Evolutionary conservation across 2,113 vertebrate genomes (phyloP), one percentile per base, ranked within the genome.

Genomic region (Coptodon bakossiorum): DNA sequence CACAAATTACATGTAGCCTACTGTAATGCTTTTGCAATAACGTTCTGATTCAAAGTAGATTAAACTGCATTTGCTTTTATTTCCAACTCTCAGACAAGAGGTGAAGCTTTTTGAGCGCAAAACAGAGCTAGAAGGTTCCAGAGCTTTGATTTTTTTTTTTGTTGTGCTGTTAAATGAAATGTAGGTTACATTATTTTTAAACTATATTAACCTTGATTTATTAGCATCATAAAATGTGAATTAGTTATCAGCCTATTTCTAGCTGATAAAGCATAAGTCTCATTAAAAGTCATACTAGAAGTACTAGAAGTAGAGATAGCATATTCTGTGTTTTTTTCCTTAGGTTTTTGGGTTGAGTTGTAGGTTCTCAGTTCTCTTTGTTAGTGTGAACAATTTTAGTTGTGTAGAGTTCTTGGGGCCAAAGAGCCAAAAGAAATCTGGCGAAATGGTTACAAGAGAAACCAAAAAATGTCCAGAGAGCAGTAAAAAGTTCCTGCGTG

Each of bases 281-380:
- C 0, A 40, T 40, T 68, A 68, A 40, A 68, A 17, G 38, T 45
- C 22, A 45, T 17, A 27, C 22, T 73, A 27, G 38, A 27, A 45
- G 0, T 27, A 43, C 38, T 71, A 45, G 22, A 73, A 73, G 22
- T 73, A 73, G 0, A 45, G 38, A 73, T 1, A 0, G 66, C n/a
- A 6, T 24, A 13, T 24, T 40, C n/a, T 8, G 4, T 5, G 0
- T 0, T 4, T 19, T 48, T 52, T 54, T 61, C 0, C 57, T 61
- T 34, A 17, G 8, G 7, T 43, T 43, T 71, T 43, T 43, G 24
- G 40, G 22, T 29, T 73, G 40, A 48, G 68, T 29, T 71, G 0
- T 76, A 76, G 22, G 0, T 76, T 48, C 22, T 27, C 40, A 11
- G 0, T 76, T 76, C 13, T 48, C 40, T 48, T 48, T 73, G 63